These are phyloP conservation scores for Drosophila orosa DNA, from an alignment of 1,140 invertebrate species.

Conservation along the genomic window DNA sequence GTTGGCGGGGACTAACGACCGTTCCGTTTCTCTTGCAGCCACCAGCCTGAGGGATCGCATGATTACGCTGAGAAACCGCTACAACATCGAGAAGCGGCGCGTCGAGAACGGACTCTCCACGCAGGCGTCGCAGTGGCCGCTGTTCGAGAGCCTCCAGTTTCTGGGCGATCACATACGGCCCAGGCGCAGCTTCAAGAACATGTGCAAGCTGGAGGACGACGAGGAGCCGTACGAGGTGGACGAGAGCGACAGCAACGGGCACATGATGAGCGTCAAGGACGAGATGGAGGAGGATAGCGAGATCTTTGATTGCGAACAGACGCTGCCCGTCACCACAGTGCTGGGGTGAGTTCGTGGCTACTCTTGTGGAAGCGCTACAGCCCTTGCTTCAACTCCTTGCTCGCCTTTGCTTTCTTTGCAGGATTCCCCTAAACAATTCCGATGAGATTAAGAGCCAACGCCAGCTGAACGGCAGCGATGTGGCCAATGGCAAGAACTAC, in stretches of 20 bases:
- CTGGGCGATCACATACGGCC: slow-evolving; percentile 79
- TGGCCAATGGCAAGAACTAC: slow-evolving; percentile 44
- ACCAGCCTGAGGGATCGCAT: slow-evolving; percentile 79
- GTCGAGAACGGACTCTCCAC: slow-evolving; percentile 57
- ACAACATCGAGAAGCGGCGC: slow-evolving; percentile 82
- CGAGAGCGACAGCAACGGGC: slow-evolving; percentile 63
- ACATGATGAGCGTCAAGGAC: slow-evolving; percentile 48
- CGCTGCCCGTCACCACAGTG: slow-evolving; percentile 68
- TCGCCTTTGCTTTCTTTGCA: slow-evolving; percentile 18
- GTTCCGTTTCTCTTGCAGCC: slow-evolving; percentile 43
- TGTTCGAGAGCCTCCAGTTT: slow-evolving; percentile 79
- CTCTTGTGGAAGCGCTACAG: background rate
- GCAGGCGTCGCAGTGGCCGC: slow-evolving; percentile 74
- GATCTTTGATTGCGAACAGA: slow-evolving; percentile 59
- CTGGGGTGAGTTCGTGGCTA: slow-evolving; percentile 48
- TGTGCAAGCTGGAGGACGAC: slow-evolving; percentile 42
- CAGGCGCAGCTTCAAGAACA: slow-evolving; percentile 75
- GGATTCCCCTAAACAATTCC: slow-evolving; percentile 53
- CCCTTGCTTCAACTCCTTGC: background rate
- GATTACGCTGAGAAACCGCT: slow-evolving; percentile 80
- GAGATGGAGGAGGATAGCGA: slow-evolving; percentile 58
- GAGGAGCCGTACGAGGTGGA: slow-evolving; percentile 61
- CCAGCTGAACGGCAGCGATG: slow-evolving; percentile 36
- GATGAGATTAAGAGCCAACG: slow-evolving; percentile 33
- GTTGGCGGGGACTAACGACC: background rate